Evolutionary conservation across 1,140 invertebrate species (phyloP).

Genomic region (Zaprionus ornatus): DNA sequence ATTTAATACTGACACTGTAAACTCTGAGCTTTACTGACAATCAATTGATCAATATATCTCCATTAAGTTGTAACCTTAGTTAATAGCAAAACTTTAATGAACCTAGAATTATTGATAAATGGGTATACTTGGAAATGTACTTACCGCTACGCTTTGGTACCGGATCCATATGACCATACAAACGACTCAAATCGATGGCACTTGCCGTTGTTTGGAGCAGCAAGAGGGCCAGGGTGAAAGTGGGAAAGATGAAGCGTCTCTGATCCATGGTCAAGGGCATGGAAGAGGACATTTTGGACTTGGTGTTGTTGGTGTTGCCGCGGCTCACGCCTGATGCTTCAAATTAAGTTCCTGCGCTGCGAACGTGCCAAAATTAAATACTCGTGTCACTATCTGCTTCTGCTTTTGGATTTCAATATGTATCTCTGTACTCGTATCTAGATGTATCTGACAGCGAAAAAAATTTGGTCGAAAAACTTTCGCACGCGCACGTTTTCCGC

Average conservation of each 20-base stretch:
- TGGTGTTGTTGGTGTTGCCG: neutral
- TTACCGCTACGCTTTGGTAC: conserved; percentile 82
- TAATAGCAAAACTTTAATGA: neutral
- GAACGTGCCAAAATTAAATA: conserved; percentile 58
- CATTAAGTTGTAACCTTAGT: neutral
- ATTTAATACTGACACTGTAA: too few species aligned
- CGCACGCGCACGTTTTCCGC: conserved; percentile 64
- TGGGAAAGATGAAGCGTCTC: conserved; percentile 68
- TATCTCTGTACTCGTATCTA: conserved; percentile 3
- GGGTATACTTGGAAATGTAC: conserved; percentile 12
- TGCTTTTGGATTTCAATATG: neutral
- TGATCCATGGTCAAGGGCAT: conserved; percentile 61
- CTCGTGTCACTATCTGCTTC: conserved; percentile 25
- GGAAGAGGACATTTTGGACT: conserved; percentile 41
- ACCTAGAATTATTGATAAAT: neutral
- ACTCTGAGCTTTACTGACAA: neutral
- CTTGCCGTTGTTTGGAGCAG: conserved; percentile 63
- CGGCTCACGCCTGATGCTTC: neutral
- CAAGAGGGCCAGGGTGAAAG: conserved; percentile 62
- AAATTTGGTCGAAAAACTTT: conserved; percentile 47
- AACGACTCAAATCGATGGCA: conserved; percentile 83
- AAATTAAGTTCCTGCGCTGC: conserved; percentile 11
- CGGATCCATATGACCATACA: conserved; percentile 81
- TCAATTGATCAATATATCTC: neutral
- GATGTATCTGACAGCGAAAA: neutral